Base-by-base conservation (phyloP, 2,113 vertebrate species). In the Cnemophilus loriae region DNA sequence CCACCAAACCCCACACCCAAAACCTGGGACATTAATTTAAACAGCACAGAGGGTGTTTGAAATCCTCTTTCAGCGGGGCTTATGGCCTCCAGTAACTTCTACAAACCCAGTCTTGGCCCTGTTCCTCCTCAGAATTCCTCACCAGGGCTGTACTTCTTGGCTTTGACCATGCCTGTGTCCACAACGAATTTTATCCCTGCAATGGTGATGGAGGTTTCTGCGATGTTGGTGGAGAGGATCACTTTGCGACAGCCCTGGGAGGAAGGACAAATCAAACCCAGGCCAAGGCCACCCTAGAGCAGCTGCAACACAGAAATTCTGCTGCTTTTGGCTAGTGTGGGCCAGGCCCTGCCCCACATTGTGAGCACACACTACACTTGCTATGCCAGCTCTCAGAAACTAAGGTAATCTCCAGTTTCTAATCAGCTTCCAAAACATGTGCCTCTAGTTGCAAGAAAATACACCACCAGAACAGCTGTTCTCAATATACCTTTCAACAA, bases 131-230 rank as follows among this genome's bases (percentile, higher is more conserved):
- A 67, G 76, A 76, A 79, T 2, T 87, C 89, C 95, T 98, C 92
- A 99, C 99, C 99, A 60, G 99, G 99, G 84, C 97, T 99, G 97
- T 99, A 99, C 63, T 98, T 98, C 97, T 99, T 99, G 81, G 99
- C 99, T 97, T 99, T 99, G 80, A 99, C 99, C 99, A 99, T 99
- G 95, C 99, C 99, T 1, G 99, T 99, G 97, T 99, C 99, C 56
- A 99, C 98, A 81, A 99, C 98, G 2, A 98, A 99, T 97, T 99
- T 99, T 88, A 99, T 99, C 75, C 99, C 99, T 3, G 99, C 93
- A 87, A 99, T 99, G 77, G 99, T 99, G 89, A 99, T 98, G 27
- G 99, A 99, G 14, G 99, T 99, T 97, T 99, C 99, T 2, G 99
- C 99, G 1, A 99, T 99, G 98, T 99, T 99, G 96, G 99, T 99